Evolutionary conservation across 2,797 vertebrate genomes (phyloP).

Genomic region (Cuniculus paca): DNA sequence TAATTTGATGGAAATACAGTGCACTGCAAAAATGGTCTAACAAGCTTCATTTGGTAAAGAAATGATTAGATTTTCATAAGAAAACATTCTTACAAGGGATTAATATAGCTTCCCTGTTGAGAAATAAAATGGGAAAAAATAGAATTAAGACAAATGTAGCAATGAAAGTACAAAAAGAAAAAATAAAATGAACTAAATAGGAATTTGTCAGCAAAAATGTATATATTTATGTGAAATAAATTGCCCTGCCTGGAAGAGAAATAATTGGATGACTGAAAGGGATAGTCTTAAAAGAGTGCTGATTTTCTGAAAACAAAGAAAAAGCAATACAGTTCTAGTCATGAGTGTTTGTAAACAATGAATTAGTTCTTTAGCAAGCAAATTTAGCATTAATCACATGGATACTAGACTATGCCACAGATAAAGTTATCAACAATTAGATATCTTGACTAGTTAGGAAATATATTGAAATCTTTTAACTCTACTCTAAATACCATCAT

Average conservation of each 20-base stretch:
- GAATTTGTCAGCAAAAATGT: not conserved
- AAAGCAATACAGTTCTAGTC: not conserved
- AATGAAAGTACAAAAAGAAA: not conserved
- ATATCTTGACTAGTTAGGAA: not conserved
- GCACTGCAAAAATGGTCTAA: not conserved
- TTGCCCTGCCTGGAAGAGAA: not conserved
- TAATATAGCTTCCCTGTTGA: not conserved
- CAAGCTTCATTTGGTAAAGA: not conserved
- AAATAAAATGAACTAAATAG: not conserved
- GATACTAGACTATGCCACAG: not conserved
- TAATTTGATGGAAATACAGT: not conserved
- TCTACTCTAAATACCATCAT: not conserved
- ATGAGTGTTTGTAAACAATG: not conserved
- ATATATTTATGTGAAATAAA: not conserved
- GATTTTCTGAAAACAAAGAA: not conserved
- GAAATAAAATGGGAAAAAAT: not conserved
- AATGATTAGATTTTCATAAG: not conserved
- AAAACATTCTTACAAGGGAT: not conserved
- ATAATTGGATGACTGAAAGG: not conserved
- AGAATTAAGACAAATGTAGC: not conserved
- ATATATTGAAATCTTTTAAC: not conserved
- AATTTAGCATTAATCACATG: not conserved
- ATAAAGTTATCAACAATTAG: not conserved
- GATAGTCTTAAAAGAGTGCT: not conserved
- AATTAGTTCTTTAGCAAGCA: not conserved